Base-by-base conservation (phyloP, 2,113 vertebrate species). In the Psittacus erithacus region DNA sequence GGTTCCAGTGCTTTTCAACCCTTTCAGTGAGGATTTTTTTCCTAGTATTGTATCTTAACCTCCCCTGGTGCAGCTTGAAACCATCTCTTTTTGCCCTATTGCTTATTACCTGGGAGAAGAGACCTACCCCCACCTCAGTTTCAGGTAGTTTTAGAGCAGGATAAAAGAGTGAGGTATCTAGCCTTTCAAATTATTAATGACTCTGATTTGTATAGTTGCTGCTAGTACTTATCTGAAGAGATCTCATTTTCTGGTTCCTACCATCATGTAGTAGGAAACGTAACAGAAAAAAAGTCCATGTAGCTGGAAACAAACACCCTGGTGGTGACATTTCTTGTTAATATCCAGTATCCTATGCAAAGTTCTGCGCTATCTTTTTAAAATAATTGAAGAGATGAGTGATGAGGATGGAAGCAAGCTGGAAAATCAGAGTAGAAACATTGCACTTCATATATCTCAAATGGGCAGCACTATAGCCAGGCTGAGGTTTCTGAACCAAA, bases 121-220 rank as follows among this genome's bases (percentile, higher is more conserved):
- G 15, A 18, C 38, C 0, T 0, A 68, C 17, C 12, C 6, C 1
- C 4, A 18, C 6, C 8, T 80, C 7, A 1, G 18, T 55, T 76
- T 55, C 35, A 23, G 11, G 4, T 9, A 27, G 35, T 3, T 63
- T 5, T 52, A 43, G 8, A 24, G 7, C 33, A 2, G 2, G 5
- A 39, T n/a, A 43, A 31, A 3, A 57, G 29, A 75, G 4, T 0
- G 4, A 38, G 13, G 1, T 29, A 2, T 55, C 19, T 46, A 39
- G 3, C 8, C 5, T 91, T 88, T 77, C 25, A 68, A 25, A 49
- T 4, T 53, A 16, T 8, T 31, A 59, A 63, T 7, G 7, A 5
- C 4, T 39, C 24, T 69, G 33, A 5, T 64, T 78, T 17, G 3
- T 13, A 16, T 29, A 22, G 7, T 4, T 59, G 6, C 2, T 62